Evolutionary conservation across 1,140 invertebrate species (phyloP).

Genomic region (Adoxophyes honmai): DNA sequence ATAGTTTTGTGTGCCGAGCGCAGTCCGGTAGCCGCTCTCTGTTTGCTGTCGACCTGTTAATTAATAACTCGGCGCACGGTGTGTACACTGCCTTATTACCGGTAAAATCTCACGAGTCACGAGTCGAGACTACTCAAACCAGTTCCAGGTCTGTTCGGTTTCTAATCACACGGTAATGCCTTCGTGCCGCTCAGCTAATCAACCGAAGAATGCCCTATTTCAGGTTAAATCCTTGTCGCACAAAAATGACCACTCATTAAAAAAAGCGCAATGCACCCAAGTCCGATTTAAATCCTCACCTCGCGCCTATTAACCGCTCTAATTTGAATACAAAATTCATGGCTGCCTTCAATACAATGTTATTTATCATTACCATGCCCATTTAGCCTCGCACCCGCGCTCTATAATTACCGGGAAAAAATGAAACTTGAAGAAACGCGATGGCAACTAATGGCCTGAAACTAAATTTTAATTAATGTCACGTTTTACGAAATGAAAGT

Average conservation of each 20-base stretch:
- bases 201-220: constrained; percentile 21
- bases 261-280: constrained; percentile 47
- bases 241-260: constrained; percentile 38
- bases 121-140: constrained; percentile 63
- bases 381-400: constrained; percentile 65
- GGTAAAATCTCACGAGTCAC: constrained; percentile 75
- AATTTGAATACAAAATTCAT: constrained; percentile 72
- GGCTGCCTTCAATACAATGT: constrained; percentile 61
- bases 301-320: constrained; percentile 58
- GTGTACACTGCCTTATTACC: constrained; percentile 75
- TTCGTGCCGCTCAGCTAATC: constrained; percentile 37
- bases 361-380: constrained; percentile 71
- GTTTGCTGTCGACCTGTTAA: constrained; percentile 76
- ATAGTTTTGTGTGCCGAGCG: constrained; percentile 68
- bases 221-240: constrained; percentile 20
- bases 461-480: constrained; percentile 77
- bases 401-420: constrained; percentile 73
- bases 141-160: constrained; percentile 60
- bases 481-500: constrained; percentile 72
- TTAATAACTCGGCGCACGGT: constrained; percentile 70
- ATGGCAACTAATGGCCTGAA: constrained; percentile 73
- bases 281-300: constrained; percentile 55
- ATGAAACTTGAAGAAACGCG: constrained; percentile 71
- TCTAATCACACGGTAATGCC: constrained; percentile 66
- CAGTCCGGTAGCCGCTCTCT: constrained; percentile 66